Conservation (phyloP, 2,888 invertebrate species). For the Agapostemon virescens region DNA sequence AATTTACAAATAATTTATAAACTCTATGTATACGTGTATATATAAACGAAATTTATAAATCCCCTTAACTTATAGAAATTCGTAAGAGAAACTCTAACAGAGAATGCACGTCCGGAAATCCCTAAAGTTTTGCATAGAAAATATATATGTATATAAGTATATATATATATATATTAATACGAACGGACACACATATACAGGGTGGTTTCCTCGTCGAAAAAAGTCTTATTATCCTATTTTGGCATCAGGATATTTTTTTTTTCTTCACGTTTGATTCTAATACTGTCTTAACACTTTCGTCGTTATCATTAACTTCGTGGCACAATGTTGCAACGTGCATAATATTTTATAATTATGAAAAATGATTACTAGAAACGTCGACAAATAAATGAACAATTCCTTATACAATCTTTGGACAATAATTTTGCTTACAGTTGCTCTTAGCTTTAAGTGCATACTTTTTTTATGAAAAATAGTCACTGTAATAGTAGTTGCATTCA, state of each 20-base stretch:
- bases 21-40: background rate
- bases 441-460: too few species aligned
- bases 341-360: background rate
- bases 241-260: background rate
- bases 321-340: background rate
- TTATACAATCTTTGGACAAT: background rate
- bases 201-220: constrained; percentile 1
- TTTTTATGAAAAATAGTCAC: too few species aligned
- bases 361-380: background rate
- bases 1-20: constrained; percentile 8
- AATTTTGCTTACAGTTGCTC: background rate
- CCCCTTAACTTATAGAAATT: constrained; percentile 1
- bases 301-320: background rate
- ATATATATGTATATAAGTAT: constrained; percentile 55
- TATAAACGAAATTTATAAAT: constrained; percentile 9
- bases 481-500: too few species aligned
- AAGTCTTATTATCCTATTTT: constrained; percentile 17
- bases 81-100: constrained; percentile 1
- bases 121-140: constrained; percentile 63
- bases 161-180: constrained; percentile 34
- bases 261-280: constrained; percentile 16
- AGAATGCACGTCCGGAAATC: constrained; percentile 45
- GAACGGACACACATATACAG: constrained; percentile 41
- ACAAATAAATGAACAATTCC: background rate
- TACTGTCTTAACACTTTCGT: background rate